Conservation (phyloP, 2,797 vertebrate genomes). For the Sebastes matsubarae region DNA sequence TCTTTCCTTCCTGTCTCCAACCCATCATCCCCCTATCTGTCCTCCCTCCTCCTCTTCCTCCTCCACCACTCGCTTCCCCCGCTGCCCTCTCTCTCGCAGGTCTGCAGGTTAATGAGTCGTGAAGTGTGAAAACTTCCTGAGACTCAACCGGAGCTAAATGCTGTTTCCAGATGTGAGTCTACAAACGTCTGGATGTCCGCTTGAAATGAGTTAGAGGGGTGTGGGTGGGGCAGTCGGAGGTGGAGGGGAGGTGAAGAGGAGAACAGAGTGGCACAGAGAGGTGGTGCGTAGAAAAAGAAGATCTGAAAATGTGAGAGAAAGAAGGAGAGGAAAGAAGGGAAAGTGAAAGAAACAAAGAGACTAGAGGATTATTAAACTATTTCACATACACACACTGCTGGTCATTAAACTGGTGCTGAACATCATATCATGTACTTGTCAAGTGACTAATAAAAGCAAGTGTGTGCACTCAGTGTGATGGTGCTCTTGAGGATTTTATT, state of each 20-base stretch:
- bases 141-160: conserved; percentile 81
- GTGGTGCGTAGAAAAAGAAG: neutral
- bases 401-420: neutral
- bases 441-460: neutral
- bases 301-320: neutral
- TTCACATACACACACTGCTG: neutral
- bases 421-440: neutral
- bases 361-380: neutral
- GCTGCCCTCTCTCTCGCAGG: conserved; percentile 52
- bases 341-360: neutral
- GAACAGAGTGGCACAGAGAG: conserved; percentile 1
- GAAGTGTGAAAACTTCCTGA: conserved; percentile 97
- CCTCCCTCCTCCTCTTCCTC: conserved; percentile 6
- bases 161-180: conserved; percentile 89
- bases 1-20: conserved; percentile 15
- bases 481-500: neutral
- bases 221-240: neutral
- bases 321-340: neutral
- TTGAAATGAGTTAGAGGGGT: conserved; percentile 38
- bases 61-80: conserved; percentile 13
- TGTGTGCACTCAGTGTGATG: neutral
- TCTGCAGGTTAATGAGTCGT: conserved; percentile 91
- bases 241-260: neutral
- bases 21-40: conserved; percentile 35
- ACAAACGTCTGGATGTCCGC: conserved; percentile 55